phyloP scores from a whole-genome alignment of 2,888 invertebrate species.

The Melangyna quadrimaculata region DNA sequence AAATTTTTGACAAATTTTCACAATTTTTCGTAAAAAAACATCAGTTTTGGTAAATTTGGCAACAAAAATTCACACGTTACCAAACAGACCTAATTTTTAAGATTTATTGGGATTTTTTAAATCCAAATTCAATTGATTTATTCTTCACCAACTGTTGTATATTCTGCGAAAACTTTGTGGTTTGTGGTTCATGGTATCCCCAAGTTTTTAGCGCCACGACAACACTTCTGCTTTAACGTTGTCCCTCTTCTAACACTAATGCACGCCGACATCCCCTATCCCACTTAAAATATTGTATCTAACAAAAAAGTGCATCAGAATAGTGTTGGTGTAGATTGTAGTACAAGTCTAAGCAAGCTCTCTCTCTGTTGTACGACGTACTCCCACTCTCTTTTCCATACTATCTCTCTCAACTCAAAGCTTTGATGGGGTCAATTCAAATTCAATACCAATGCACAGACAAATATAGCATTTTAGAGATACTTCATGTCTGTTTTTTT shows the following conservation, averaged over 20 bases:
- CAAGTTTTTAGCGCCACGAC: conserved; percentile 5
- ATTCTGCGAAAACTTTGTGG: neutral
- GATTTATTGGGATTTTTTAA: neutral
- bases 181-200: neutral
- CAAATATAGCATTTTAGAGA: conserved; percentile 6
- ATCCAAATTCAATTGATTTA: neutral
- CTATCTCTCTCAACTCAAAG: conserved; percentile 36
- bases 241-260: conserved; percentile 36
- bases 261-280: too few relatives aligned
- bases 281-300: neutral
- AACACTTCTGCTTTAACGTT: conserved; percentile 9
- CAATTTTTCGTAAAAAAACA: too few relatives aligned
- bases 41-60: too few relatives aligned
- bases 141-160: neutral
- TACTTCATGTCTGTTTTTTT: neutral
- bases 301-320: conserved; percentile 8
- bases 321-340: neutral
- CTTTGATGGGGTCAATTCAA: conserved; percentile 62
- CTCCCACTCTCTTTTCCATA: conserved; percentile 10
- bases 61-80: neutral
- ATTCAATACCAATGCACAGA: conserved; percentile 32
- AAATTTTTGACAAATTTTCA: too few relatives aligned
- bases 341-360: conserved; percentile 35
- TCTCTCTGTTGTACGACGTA: neutral
- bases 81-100: neutral